Base-by-base conservation (phyloP, 2,888 invertebrate species). In the Athalia circularis region DNA sequence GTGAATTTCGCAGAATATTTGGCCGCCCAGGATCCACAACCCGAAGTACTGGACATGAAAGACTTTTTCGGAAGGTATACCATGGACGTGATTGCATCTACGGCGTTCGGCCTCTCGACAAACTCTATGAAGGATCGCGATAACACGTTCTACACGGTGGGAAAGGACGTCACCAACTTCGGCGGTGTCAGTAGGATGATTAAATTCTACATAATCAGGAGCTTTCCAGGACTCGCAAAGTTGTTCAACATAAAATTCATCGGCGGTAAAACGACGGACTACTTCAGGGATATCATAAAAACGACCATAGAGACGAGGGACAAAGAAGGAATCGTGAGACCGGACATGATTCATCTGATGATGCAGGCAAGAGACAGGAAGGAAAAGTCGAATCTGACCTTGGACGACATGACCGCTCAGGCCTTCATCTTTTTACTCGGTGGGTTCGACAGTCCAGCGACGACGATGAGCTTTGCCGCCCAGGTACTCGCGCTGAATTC, bases 331-430 rank as follows among this genome's bases (percentile, higher is more conserved):
- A 84, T 87, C 15, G 76, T 80, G 6, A 65, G 82, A 5, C 80
- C 80, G 9, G 54, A 15, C 65, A 70, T 70, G 70, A 70, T 70
- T 13, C 70, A 70, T 3, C n/a, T 70, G 43, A 70, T 70, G 70
- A 70, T 70, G 70, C 70, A 70, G 15, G 70, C 70, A 52, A 70
- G 57, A 45, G 70, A 70, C 48, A 70, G 57, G 7, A 45, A 43
- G 15, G 70, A 70, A 11, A 70, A 70, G 48, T 29, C 54, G 8
- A 4, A 29, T 5, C n/a, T 70, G 1, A 11, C 54, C 43, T 0
- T 13, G 54, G 70, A 57, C 6, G 91, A 92, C 57, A 82, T 92
- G 1, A 81, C 88, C 0, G 91, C 91, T 0, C 92, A 92, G 86
- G 91, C 91, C 0, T 83, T 83, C 13, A 8, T 82, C 13, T 84